Evolutionary conservation across 2,797 vertebrate species (phyloP), one percentile per base, ranked within the genome.

Genomic region (Pseudopleuronectes americanus): DNA sequence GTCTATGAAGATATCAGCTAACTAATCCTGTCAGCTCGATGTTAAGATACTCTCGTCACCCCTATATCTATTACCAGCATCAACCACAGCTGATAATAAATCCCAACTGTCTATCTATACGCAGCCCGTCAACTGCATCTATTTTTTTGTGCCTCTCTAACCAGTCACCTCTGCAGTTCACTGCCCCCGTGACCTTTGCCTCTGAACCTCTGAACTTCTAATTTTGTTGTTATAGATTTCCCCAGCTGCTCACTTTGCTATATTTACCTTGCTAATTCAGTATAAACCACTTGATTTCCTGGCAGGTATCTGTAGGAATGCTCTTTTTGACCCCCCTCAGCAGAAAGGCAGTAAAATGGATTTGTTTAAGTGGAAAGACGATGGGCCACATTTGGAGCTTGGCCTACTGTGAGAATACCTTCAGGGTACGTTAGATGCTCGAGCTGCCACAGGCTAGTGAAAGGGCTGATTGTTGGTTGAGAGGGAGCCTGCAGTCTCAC

Each of bases 401-500:
- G 72, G 71, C 74, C 43, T n/a, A 52, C 36, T 71, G 61, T 60
- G 66, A 81, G 83, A 81, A 86, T 77, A 68, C 71, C 85, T 85
- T 73, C 58, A 53, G 80, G 84, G 54, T 75, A 64, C 47, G 66
- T 77, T 87, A 68, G 79, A 84, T 68, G 77, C 71, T 84, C 22
- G 41, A 1, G 73, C 81, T 76, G 79, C 77, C 61, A 17, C 24
- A 47, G 64, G 58, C 61, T 57, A 68, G 80, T 93, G 92, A 94
- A 93, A 84, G 91, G 79, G 56, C 64, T 61, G 85, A 92, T 92
- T 93, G 94, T 94, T 88, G 84, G 63, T 81, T 36, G 67, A 86
- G 81, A 87, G 72, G 70, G 54, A 80, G 86, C 63, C 73, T 77
- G 61, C 65, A 67, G 43, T 73, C 68, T 74, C 26, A 68, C 66